Evolutionary conservation across 2,888 invertebrate species (phyloP).

Genomic region (Hemaris fuciformis): DNA sequence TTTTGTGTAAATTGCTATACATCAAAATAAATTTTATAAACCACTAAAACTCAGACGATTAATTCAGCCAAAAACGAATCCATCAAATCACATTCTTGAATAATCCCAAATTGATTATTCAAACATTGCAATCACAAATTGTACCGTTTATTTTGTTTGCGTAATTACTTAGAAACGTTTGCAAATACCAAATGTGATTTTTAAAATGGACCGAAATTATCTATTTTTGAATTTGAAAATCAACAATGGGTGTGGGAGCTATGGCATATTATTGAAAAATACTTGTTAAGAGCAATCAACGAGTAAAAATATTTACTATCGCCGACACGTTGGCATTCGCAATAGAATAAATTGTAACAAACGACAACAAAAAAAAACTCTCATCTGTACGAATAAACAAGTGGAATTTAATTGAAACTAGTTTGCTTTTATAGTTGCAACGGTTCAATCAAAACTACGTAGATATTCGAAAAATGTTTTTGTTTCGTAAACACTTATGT

Average conservation of each 20-base stretch:
- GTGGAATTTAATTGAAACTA: conserved; percentile 51
- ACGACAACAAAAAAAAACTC: conserved; percentile 39
- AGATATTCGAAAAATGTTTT: conserved; percentile 26
- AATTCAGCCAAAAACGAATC: background rate
- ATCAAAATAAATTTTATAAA: background rate
- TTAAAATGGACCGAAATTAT: background rate
- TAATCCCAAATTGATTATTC: background rate
- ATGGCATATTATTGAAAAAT: background rate
- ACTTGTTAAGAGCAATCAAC: background rate
- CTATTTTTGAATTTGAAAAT: background rate
- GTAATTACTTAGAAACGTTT: background rate
- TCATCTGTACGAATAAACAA: conserved; percentile 45
- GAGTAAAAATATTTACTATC: conserved; percentile 9
- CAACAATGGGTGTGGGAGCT: background rate
- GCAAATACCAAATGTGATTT: background rate
- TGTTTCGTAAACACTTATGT: conserved; percentile 17
- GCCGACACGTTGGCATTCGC: conserved; percentile 12
- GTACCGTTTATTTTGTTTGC: background rate
- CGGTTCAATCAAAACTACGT: conserved; percentile 33
- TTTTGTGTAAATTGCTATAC: background rate
- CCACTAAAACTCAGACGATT: background rate
- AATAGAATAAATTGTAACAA: conserved; percentile 20
- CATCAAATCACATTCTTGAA: background rate
- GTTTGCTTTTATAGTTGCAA: conserved; percentile 40
- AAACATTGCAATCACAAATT: background rate